These are phyloP conservation scores for Caerostris extrusa DNA, from an alignment of 1,140 invertebrate species.

Conservation along the genomic window DNA sequence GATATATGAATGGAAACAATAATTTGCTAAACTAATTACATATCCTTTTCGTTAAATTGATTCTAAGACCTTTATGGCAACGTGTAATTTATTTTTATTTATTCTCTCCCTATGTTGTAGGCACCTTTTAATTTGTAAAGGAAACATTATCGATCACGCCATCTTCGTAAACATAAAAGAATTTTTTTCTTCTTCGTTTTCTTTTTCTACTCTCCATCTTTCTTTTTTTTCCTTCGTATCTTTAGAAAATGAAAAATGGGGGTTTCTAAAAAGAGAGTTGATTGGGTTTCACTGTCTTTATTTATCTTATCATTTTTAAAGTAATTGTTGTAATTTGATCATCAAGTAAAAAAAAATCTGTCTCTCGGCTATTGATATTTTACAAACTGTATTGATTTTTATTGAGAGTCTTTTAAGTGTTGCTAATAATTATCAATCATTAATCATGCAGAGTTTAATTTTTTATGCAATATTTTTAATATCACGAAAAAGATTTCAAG, in stretches of 20 bases:
- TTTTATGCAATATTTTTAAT: no score
- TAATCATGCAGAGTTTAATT: no score
- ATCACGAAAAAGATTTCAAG: no score
- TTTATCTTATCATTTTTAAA: background rate
- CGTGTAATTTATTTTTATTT: conserved; percentile 57
- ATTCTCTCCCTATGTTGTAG: background rate
- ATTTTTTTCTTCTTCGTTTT: background rate
- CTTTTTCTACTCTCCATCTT: background rate
- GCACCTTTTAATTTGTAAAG: conserved; percentile 42
- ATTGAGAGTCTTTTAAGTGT: no score
- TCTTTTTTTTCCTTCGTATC: background rate
- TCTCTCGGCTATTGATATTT: no score
- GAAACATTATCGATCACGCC: conserved; percentile 68
- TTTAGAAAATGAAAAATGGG: conserved; percentile 13
- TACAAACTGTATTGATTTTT: no score
- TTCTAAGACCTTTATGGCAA: conserved; percentile 30
- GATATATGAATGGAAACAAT: conserved; percentile 67
- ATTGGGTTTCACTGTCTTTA: background rate
- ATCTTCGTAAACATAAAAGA: conserved; percentile 24
- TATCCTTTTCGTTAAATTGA: conserved; percentile 53
- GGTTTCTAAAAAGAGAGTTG: background rate
- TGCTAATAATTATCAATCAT: no score
- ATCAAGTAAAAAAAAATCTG: background rate
- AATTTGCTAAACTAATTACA: conserved; percentile 72
- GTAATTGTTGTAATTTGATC: background rate